Base-by-base conservation (phyloP, 2,113 vertebrate species). In the Anarrhichthys ocellatus region DNA sequence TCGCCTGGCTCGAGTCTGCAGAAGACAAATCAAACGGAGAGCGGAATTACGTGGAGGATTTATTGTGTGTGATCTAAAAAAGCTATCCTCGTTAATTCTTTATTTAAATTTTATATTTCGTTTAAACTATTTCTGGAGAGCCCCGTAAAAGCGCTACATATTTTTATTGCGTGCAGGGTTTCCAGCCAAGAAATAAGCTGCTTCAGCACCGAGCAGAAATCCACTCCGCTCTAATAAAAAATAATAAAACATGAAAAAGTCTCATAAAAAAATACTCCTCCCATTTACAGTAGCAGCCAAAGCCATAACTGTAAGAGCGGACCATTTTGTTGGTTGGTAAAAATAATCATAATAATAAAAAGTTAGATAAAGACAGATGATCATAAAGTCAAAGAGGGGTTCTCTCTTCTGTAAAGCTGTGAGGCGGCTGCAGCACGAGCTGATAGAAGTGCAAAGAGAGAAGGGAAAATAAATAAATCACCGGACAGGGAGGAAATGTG, bases 1-100 rank as follows among this genome's bases (percentile, higher is more conserved):
- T 88, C 66, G 95, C 96, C 83, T 94, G 94, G 15, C 81, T 67
- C 40, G 87, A 73, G 46, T 97, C 97, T 98, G 90, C 20, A 63
- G 56, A 5, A 69, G 2, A 75, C 5, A 54, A 5, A 72, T 17
- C 44, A 38, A 62, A 72, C 4, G 20, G 24, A 27, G 3, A 50
- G 3, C n/a, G 1, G 36, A 34, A 34, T 56, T 54, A 73, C 2
- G 24, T 22, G 27, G 1, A 40, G 4, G 36, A 71, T 66, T 77
- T 77, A 73, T 36, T 46, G 48, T 34, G 11, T 8, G 13, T 58
- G 50, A 48, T 50, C 6, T 50, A 63, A 38, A n/a, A 2, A 11
- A 61, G 15, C n/a, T 32, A 17, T 32, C 13, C n/a, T 56, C 24
- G 2, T 79, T 22, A 20, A 22, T 73, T 32, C 29, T 76, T 61